Evolutionary conservation across 2,113 vertebrate genomes (phyloP), one percentile per base, ranked within the genome.

Genomic region (Osmerus eperlanus): DNA sequence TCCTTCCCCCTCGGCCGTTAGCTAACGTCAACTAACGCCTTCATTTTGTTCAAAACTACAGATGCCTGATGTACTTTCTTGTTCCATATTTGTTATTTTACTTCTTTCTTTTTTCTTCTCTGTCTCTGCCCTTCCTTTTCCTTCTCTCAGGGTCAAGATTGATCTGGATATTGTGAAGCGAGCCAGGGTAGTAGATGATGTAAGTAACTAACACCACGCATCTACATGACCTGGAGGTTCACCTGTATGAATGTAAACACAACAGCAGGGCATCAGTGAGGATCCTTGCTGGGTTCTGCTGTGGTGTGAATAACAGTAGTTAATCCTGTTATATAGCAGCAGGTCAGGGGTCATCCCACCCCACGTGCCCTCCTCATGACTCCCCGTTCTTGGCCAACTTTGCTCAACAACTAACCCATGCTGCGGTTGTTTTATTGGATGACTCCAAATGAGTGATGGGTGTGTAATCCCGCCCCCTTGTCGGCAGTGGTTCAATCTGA

Each of bases 151-250:
- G 88, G 91, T 93, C 82, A 97, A 95, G 79, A 80, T 96, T 81
- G 96, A 98, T 82, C 91, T 96, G 3, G 94, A 93, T 61, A 93
- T 95, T 80, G 96, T 97, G 23, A 90, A 94, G 82, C 89, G 94
- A 78, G 91, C 92, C 66, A 84, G 86, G 77, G 79, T 95, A 54
- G 86, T 97, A 81, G 96, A 97, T 78, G 92, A 96, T 72, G 96
- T 96, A 79, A 92, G 93, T 83, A 58, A 12, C 21, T 29, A 55
- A n/a, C 18, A 16, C 41, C 47, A 23, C 19, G 15, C 52, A 53
- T 21, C 14, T 14, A 14, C 18, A 21, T 15, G 47, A 28, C 3
- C 29, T 32, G 14, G 29, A 52, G 41, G 12, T 52, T 53, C 23
- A 67, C 18, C 29, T 62, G 6, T 14, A 47, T 47, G 41, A 47